Percentiles rank a stretch among this genome's conserved stretches.
Evolutionary conservation across 1,140 invertebrate genomes (phyloP).

Genomic region (Atta colombica): DNA sequence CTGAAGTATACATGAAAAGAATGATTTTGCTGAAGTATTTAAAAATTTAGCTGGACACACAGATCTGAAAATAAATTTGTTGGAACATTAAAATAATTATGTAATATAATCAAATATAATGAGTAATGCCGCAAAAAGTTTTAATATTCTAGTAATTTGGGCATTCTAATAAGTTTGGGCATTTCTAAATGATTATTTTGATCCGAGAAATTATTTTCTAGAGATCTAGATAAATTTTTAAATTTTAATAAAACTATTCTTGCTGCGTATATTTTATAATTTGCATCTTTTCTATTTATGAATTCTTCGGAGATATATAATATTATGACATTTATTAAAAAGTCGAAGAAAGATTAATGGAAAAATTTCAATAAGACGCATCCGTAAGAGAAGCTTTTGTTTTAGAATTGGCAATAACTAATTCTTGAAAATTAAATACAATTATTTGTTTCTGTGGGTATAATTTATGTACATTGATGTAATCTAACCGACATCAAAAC

Average conservation of each 20-base stretch:
- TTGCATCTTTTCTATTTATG: constrained; percentile 5
- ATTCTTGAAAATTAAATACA: not conserved
- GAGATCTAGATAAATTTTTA: too few relatives aligned
- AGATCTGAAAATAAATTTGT: too few relatives aligned
- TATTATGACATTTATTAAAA: not conserved
- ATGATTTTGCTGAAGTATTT: too few relatives aligned
- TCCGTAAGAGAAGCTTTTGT: not conserved
- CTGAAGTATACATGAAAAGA: constrained; percentile 62
- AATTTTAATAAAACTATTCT: too few relatives aligned
- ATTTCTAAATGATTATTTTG: too few relatives aligned
- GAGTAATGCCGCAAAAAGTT: too few relatives aligned
- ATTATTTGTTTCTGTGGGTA: not conserved
- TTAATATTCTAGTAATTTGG: too few relatives aligned
- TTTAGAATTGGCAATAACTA: not conserved
- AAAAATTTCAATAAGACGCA: not conserved
- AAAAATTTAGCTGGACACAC: too few relatives aligned
- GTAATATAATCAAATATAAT: too few relatives aligned
- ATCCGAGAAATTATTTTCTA: too few relatives aligned
- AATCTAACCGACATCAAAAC: not conserved
- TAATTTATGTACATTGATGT: not conserved
- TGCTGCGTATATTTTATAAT: not conserved
- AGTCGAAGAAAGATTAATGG: not conserved
- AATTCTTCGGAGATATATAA: not conserved
- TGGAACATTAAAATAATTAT: too few relatives aligned
- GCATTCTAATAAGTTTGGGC: too few relatives aligned